Evolutionary conservation across 1,140 invertebrate genomes (phyloP).

Genomic region (Trachymyrmex septentrionalis): DNA sequence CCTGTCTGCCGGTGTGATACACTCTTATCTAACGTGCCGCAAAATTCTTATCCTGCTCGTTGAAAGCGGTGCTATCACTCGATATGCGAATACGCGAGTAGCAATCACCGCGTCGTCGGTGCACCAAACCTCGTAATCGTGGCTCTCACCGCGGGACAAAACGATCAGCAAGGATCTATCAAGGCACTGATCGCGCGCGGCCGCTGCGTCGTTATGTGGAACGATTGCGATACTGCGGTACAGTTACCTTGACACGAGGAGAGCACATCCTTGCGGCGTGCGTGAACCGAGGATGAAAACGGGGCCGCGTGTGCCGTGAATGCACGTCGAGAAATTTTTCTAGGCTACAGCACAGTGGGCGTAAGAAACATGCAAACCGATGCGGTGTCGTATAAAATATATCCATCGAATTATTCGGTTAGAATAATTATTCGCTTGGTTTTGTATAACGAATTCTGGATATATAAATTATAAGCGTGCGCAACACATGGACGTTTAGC

Average conservation of each 20-base stretch:
- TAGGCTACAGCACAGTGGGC: background rate
- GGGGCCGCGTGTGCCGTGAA: constrained; percentile 22
- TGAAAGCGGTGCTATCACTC: constrained; percentile 23
- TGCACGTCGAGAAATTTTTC: constrained; percentile 26
- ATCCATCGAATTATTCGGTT: background rate
- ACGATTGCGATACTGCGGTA: constrained; percentile 69
- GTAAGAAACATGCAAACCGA: background rate
- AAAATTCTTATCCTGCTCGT: constrained; percentile 4
- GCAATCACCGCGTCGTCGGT: background rate
- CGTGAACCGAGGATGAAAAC: constrained; percentile 65
- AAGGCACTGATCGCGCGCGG: constrained; percentile 22
- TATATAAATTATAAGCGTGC: constrained; percentile 31
- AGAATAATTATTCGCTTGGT: background rate
- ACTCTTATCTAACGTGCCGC: background rate
- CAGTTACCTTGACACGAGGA: constrained; percentile 73
- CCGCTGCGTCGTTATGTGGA: constrained; percentile 67
- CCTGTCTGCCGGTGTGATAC: background rate
- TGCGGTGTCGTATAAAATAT: background rate
- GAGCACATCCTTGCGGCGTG: constrained; percentile 69
- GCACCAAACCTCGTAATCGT: constrained; percentile 61
- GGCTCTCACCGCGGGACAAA: constrained; percentile 54
- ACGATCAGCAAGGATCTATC: constrained; percentile 65
- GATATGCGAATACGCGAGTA: background rate
- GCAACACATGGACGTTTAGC: background rate
- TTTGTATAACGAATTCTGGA: background rate